Evolutionary conservation across 2,888 invertebrate genomes (phyloP).

Genomic region (Drosophila diplacantha): DNA sequence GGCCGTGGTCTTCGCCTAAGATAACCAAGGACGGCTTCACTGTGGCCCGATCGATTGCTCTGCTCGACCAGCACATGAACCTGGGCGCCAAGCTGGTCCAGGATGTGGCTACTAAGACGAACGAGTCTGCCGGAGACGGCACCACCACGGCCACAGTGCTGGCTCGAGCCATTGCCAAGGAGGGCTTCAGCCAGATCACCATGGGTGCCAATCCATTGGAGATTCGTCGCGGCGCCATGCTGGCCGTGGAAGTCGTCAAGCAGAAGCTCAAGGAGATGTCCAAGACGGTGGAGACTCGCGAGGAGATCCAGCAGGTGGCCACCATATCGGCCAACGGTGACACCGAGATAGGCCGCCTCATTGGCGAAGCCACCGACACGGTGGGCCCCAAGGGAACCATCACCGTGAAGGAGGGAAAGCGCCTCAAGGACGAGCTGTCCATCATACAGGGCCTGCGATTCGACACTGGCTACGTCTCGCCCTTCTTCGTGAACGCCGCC

Average conservation of each 20-base stretch:
- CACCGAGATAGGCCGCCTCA: slow-evolving; percentile 91
- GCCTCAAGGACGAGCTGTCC: slow-evolving; percentile 95
- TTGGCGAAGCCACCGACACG: slow-evolving; percentile 97
- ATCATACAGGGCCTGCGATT: slow-evolving; percentile 99
- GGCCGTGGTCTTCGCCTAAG: slow-evolving; percentile 99
- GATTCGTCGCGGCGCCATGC: slow-evolving; percentile 95
- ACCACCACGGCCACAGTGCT: slow-evolving; percentile 99
- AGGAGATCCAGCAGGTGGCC: slow-evolving; percentile 99
- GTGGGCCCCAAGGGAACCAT: slow-evolving; percentile 99
- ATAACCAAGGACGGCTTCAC: slow-evolving; percentile 99
- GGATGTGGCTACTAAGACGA: slow-evolving; percentile 99
- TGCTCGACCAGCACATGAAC: slow-evolving; percentile 99
- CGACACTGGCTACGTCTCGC: slow-evolving; percentile 99
- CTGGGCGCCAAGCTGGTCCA: slow-evolving; percentile 98
- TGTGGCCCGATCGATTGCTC: slow-evolving; percentile 97
- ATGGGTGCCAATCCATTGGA: slow-evolving; percentile 98
- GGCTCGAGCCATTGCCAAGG: slow-evolving; percentile 98
- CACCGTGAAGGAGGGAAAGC: slow-evolving; percentile 99
- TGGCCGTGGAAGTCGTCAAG: slow-evolving; percentile 95
- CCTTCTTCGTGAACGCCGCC: slow-evolving; percentile 98
- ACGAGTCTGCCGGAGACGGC: slow-evolving; percentile 99
- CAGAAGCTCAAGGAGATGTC: slow-evolving; percentile 93
- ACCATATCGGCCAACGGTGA: slow-evolving; percentile 99
- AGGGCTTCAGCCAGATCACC: slow-evolving; percentile 98
- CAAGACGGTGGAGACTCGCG: slow-evolving; percentile 95